These are phyloP conservation scores for Diarsia brunnea DNA, from an alignment of 2,888 invertebrate genomes.

Conservation along the genomic window DNA sequence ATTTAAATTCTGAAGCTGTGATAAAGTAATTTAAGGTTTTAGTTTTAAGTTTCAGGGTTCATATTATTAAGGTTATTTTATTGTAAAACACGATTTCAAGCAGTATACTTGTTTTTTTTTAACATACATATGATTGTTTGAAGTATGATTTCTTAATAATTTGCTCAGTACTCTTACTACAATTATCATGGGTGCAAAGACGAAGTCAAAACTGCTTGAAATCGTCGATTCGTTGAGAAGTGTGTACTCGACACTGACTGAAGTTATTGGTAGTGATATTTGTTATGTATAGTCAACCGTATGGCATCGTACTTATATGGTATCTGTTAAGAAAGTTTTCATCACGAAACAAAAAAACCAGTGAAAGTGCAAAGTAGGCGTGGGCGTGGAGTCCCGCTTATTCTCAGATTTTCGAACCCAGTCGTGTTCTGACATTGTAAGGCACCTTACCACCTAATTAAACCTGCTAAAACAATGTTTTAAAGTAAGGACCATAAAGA, in stretches of 20 bases:
- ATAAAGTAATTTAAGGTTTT: constrained; percentile 32
- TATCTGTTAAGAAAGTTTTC: neutral
- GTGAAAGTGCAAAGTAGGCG: too few relatives aligned
- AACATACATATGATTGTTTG: too few relatives aligned
- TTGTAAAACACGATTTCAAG: constrained; percentile 52
- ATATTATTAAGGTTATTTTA: constrained; percentile 12
- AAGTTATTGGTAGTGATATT: neutral
- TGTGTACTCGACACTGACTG: constrained; percentile 1
- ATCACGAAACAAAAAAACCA: too few relatives aligned
- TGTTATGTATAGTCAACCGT: neutral
- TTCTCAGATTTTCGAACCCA: too few relatives aligned
- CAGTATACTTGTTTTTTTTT: constrained; percentile 1
- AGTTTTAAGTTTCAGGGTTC: neutral
- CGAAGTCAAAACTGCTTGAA: constrained; percentile 22
- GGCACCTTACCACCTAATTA: too few relatives aligned
- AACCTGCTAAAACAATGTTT: too few relatives aligned
- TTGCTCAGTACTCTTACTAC: neutral
- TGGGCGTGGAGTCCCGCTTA: too few relatives aligned
- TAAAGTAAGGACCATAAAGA: too few relatives aligned
- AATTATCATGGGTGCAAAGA: neutral
- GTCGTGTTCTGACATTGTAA: too few relatives aligned
- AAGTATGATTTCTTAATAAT: neutral
- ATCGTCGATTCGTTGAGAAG: constrained; percentile 19
- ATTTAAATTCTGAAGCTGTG: constrained; percentile 40
- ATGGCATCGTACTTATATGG: neutral